These are phyloP conservation scores for Smithornis capensis DNA, from an alignment of 2,113 vertebrate genomes.

Conservation along the genomic window DNA sequence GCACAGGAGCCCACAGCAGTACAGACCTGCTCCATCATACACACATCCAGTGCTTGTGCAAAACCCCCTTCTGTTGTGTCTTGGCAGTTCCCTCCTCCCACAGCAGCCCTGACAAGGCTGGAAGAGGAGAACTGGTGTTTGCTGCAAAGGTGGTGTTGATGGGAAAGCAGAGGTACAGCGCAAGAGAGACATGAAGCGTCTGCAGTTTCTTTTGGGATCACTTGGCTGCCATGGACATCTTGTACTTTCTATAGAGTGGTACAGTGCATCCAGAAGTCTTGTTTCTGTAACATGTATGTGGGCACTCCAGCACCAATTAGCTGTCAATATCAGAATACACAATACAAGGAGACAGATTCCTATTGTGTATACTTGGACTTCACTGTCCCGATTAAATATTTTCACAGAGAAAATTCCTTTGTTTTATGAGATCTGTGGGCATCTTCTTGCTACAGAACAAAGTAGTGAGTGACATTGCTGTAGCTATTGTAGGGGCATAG, in stretches of 20 bases:
- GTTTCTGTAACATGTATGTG: not conserved
- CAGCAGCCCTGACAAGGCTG: not conserved
- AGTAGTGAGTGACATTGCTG: rapidly evolving
- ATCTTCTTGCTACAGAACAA: not conserved
- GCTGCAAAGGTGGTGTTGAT: rapidly evolving
- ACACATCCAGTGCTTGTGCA: not conserved
- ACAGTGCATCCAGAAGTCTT: not conserved
- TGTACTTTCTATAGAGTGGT: not conserved
- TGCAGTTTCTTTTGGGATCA: not conserved
- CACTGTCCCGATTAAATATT: not conserved
- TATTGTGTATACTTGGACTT: not conserved
- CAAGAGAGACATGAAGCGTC: not conserved
- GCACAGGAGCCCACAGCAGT: not conserved
- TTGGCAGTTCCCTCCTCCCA: not conserved
- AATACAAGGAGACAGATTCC: not conserved
- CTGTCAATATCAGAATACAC: not conserved
- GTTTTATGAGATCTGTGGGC: not conserved
- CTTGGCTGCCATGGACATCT: not conserved
- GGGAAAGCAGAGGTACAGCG: not conserved
- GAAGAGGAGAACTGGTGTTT: not conserved
- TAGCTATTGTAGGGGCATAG: not conserved
- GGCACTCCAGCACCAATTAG: not conserved
- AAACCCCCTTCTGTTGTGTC: not conserved
- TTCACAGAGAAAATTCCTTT: not conserved
- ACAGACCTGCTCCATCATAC: not conserved